Conservation (phyloP, 2,113 vertebrate species). For the Zosterops hypoxanthus region DNA sequence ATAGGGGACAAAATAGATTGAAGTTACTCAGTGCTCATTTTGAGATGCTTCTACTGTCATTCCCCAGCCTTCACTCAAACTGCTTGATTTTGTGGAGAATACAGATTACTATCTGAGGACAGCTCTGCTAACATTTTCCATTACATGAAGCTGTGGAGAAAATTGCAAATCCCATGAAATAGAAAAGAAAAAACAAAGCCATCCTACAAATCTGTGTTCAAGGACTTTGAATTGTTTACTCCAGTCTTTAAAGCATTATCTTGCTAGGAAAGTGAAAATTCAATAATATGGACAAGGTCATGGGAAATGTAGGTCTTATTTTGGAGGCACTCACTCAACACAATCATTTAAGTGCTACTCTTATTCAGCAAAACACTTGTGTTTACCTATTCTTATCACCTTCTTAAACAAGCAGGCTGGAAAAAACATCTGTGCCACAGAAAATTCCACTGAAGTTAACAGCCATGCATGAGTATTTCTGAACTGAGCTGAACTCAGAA, state of each 20-base stretch:
- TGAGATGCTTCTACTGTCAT: background rate
- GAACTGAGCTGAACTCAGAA: background rate
- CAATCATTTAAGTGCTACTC: background rate
- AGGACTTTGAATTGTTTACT: slow-evolving; percentile 35
- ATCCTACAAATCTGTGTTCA: background rate
- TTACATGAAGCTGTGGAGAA: slow-evolving; percentile 15
- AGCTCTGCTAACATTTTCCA: slow-evolving; percentile 47
- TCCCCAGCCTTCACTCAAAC: slow-evolving; percentile 14
- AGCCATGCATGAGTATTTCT: background rate
- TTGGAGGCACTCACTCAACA: slow-evolving; percentile 42
- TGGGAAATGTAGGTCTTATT: slow-evolving; percentile 23
- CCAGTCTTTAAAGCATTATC: background rate
- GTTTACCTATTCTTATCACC: slow-evolving; percentile 48
- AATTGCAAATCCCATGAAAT: slow-evolving; percentile 11
- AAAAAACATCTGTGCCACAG: background rate
- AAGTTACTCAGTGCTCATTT: slow-evolving; percentile 12
- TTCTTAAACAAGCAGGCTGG: background rate
- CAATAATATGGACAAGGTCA: background rate
- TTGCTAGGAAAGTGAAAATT: slow-evolving; percentile 34
- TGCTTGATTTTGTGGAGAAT: slow-evolving; percentile 36
- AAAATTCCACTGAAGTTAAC: background rate
- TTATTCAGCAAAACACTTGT: slow-evolving; percentile 22
- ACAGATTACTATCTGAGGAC: slow-evolving; percentile 56
- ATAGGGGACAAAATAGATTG: background rate
- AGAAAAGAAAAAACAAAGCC: background rate